Evolutionary conservation across 1,140 invertebrate species (phyloP).

Genomic region (Pollicipes pollicipes): DNA sequence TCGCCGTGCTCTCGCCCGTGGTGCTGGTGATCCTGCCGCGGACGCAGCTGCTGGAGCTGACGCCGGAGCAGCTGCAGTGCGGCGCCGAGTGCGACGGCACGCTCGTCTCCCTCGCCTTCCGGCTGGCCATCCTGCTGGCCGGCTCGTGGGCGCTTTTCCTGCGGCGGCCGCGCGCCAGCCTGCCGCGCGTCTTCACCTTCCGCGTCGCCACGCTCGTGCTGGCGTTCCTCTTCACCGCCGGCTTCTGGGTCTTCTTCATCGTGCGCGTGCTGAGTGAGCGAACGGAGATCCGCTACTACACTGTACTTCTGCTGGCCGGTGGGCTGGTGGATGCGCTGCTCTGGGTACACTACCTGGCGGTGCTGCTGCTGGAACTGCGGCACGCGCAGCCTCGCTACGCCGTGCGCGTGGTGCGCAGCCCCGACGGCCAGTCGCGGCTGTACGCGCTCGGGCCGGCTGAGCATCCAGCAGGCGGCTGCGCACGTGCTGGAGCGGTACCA

Average conservation of each 20-base stretch:
- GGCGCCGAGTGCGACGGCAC: slow-evolving; percentile 75
- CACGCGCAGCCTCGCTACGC: slow-evolving; percentile 77
- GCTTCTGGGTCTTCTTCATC: slow-evolving; percentile 94
- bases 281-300: slow-evolving; percentile 24
- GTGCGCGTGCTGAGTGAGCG: slow-evolving; percentile 47
- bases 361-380: slow-evolving; percentile 77
- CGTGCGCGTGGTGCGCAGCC: slow-evolving; percentile 76
- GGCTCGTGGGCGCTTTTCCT: slow-evolving; percentile 67
- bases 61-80: neutral
- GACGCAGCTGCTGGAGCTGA: neutral
- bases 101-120: slow-evolving; percentile 75
- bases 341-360: slow-evolving; percentile 86
- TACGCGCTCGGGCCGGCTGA: slow-evolving; percentile 80
- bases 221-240: slow-evolving; percentile 75
- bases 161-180: neutral
- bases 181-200: slow-evolving; percentile 77
- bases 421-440: slow-evolving; percentile 54
- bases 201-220: slow-evolving; percentile 69
- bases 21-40: neutral
- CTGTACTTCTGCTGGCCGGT: slow-evolving; percentile 76
- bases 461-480: slow-evolving; percentile 84
- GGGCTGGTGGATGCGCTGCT: slow-evolving; percentile 79
- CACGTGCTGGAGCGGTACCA: slow-evolving; percentile 90
- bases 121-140: slow-evolving; percentile 67
- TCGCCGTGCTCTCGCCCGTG: neutral